phyloP scores from a whole-genome alignment of 2,113 vertebrate species.

The Pluvialis apricaria region DNA sequence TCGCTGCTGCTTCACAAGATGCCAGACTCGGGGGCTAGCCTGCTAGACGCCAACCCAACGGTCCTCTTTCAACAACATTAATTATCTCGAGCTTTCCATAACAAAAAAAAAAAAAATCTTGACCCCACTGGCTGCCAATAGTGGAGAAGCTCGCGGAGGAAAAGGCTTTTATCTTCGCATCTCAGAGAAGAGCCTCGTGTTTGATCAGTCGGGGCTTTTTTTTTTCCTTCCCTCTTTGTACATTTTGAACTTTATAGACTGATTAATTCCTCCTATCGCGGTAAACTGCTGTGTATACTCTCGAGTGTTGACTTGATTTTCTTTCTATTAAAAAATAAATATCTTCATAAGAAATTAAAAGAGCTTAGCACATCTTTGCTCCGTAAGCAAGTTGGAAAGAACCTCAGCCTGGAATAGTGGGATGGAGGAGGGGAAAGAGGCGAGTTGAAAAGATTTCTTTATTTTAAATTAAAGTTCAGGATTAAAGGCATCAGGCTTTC shows the following conservation, averaged over 20 bases:
- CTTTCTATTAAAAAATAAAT: conserved; percentile 63
- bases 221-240: conserved; percentile 48
- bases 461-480: conserved; percentile 80
- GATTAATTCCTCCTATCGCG: conserved; percentile 74
- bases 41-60: conserved; percentile 76
- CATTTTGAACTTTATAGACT: conserved; percentile 72
- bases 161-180: conserved; percentile 76
- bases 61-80: conserved; percentile 83
- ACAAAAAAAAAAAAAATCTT: conserved; percentile 66
- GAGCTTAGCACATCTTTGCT: conserved; percentile 60
- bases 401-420: neutral
- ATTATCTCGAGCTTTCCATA: conserved; percentile 84
- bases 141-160: conserved; percentile 67
- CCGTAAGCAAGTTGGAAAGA: conserved; percentile 42
- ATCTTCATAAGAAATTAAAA: conserved; percentile 74
- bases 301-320: conserved; percentile 69
- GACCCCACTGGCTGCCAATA: conserved; percentile 79
- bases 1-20: conserved; percentile 74
- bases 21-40: conserved; percentile 80
- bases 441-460: conserved; percentile 73
- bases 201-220: conserved; percentile 65
- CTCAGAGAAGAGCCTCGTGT: conserved; percentile 64
- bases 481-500: conserved; percentile 73
- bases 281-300: conserved; percentile 67
- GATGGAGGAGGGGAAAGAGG: conserved; percentile 32